A percentile compares a stretch with the other conserved stretches of the same genome.
These are phyloP conservation scores for Melanotaenia duboulayi DNA, from an alignment of 2,113 vertebrate genomes.

Conservation along the genomic window DNA sequence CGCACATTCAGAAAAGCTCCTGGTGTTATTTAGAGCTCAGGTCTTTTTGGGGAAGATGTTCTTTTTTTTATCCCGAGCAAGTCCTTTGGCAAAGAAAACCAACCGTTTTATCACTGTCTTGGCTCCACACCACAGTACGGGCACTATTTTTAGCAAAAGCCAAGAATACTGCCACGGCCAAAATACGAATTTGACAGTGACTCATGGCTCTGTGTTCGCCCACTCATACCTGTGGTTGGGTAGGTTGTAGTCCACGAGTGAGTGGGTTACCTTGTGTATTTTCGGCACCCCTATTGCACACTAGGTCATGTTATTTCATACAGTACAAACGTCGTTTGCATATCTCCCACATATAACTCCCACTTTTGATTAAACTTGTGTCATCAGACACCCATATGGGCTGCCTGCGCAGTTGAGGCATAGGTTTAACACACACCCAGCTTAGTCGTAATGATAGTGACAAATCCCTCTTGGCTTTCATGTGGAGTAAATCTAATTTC, in stretches of 20 bases:
- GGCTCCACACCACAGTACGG: conserved; percentile 52
- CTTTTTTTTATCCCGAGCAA: conserved; percentile 21
- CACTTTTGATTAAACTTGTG: conserved; percentile 40
- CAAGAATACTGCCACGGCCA: conserved; percentile 65
- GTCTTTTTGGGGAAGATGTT: conserved; percentile 14
- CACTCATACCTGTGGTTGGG: conserved; percentile 60
- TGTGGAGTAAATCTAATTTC: conserved; percentile 54
- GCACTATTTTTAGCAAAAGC: conserved; percentile 70
- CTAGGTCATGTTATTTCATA: background rate
- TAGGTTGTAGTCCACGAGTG: conserved; percentile 45
- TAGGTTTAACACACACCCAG: conserved; percentile 15
- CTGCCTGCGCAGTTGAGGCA: conserved; percentile 1
- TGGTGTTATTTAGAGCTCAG: conserved; percentile 22
- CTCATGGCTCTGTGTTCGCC: conserved; percentile 60
- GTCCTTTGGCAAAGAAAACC: conserved; percentile 50
- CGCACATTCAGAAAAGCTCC: background rate
- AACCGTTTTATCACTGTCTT: conserved; percentile 66
- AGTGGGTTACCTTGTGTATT: conserved; percentile 38
- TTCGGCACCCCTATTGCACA: conserved; percentile 21
- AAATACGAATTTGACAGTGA: conserved; percentile 70
- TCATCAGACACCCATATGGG: conserved; percentile 33
- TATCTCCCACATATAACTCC: conserved; percentile 33
- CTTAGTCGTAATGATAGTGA: conserved; percentile 35
- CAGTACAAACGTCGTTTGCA: conserved; percentile 4
- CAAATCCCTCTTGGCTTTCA: conserved; percentile 40